These are phyloP conservation scores for Wiebesia pumilae DNA, from an alignment of 1,140 invertebrate species.

Conservation along the genomic window DNA sequence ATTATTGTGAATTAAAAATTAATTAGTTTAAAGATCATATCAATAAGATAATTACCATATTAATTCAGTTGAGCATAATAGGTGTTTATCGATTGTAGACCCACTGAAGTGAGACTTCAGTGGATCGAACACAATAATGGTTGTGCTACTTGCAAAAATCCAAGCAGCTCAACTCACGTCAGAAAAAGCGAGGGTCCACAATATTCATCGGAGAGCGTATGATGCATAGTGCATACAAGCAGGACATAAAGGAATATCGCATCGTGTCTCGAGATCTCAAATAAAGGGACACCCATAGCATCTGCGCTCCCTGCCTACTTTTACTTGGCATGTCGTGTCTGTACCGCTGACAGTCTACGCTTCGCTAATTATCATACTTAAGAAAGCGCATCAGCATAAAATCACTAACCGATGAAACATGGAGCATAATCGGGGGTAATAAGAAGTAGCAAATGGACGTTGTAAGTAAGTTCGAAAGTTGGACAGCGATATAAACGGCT, in stretches of 20 bases:
- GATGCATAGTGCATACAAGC: background rate
- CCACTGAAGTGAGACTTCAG: background rate
- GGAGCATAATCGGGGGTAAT: background rate
- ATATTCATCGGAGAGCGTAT: background rate
- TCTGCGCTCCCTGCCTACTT: slow-evolving; percentile 17
- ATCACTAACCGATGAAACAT: background rate
- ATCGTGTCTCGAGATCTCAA: slow-evolving; percentile 7
- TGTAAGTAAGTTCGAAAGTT: slow-evolving; percentile 28
- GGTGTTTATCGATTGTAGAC: background rate
- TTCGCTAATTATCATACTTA: slow-evolving; percentile 41
- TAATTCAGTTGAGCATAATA: background rate
- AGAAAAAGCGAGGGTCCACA: background rate
- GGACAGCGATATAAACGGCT: slow-evolving; percentile 30
- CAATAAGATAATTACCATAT: too few species aligned
- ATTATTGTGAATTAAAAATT: too few species aligned
- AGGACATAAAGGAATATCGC: background rate
- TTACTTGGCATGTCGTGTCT: background rate
- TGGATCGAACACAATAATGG: background rate
- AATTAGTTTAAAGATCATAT: too few species aligned
- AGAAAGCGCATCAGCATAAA: slow-evolving; percentile 9
- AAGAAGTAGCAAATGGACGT: slow-evolving; percentile 6
- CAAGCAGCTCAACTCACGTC: background rate
- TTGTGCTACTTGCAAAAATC: background rate
- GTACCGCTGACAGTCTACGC: slow-evolving; percentile 5
- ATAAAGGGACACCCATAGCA: slow-evolving; percentile 44